phyloP scores from a whole-genome alignment of 2,797 vertebrate genomes.

The Oryzias sinensis region DNA sequence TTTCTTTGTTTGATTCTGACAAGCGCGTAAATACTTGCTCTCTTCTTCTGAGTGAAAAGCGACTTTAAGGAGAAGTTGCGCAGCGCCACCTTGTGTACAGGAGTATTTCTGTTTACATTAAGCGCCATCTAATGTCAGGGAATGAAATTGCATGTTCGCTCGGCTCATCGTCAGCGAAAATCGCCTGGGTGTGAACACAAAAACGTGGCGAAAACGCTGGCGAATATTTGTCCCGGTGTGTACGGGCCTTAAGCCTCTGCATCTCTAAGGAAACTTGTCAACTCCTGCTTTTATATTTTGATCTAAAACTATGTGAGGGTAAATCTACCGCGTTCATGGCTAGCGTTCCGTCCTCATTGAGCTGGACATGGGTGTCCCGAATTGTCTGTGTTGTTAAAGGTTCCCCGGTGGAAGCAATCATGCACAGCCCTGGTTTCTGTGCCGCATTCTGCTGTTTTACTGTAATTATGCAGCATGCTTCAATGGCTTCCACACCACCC shows the following conservation, averaged over 20 bases:
- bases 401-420: conserved; percentile 57
- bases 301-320: conserved; percentile 63
- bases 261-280: conserved; percentile 57
- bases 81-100: too few relatives aligned
- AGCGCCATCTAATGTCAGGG: too few relatives aligned
- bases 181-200: too few relatives aligned
- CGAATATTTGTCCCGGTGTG: too few relatives aligned
- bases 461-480: conserved; percentile 38
- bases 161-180: too few relatives aligned
- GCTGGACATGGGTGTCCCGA: conserved; percentile 44
- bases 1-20: too few relatives aligned
- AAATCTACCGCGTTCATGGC: conserved; percentile 48
- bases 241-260: conserved; percentile 25
- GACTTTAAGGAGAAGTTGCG: too few relatives aligned
- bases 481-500: conserved; percentile 35
- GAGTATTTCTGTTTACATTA: too few relatives aligned
- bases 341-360: conserved; percentile 23
- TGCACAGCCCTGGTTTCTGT: conserved; percentile 34
- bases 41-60: too few relatives aligned
- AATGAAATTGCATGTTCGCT: too few relatives aligned
- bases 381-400: conserved; percentile 47
- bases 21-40: too few relatives aligned
- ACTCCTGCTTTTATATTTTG: conserved; percentile 54
- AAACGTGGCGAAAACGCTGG: too few relatives aligned
- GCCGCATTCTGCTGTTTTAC: conserved; percentile 40